Evolutionary conservation across 2,797 vertebrate genomes (phyloP).

Genomic region (Falco cherrug): DNA sequence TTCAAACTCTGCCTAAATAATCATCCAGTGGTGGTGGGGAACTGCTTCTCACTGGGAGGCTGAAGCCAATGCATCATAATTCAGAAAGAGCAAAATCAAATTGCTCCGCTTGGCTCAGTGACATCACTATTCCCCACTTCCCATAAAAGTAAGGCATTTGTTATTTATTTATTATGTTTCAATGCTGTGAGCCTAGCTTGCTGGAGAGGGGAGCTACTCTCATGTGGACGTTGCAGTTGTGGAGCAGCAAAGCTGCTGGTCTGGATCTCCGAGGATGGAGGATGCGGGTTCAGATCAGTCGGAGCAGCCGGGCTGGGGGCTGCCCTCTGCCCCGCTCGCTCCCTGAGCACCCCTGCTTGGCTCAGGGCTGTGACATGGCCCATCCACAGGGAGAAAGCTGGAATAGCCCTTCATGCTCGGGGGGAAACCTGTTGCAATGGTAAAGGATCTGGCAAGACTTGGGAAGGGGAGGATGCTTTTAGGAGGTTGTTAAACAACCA

Average conservation of each 20-base stretch:
- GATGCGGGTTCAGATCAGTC: accelerated
- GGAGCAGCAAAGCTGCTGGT: background rate
- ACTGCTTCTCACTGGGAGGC: background rate
- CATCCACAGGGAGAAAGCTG: background rate
- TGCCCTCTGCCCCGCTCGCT: background rate
- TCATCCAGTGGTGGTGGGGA: background rate
- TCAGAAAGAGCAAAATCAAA: background rate
- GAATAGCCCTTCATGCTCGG: accelerated
- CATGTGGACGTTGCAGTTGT: accelerated
- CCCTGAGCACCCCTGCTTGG: background rate
- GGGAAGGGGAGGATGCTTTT: background rate
- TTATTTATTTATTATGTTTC: background rate
- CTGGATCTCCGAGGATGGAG: background rate
- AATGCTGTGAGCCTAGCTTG: background rate
- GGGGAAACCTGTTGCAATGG: background rate
- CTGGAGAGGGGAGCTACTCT: background rate
- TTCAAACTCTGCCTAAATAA: background rate
- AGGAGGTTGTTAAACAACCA: background rate
- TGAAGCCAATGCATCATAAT: background rate
- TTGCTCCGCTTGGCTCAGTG: background rate
- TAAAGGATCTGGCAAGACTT: background rate
- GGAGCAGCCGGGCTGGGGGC: accelerated
- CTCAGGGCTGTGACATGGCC: accelerated
- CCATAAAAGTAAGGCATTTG: background rate
- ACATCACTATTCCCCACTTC: background rate